Base-by-base conservation (phyloP, 2,797 vertebrate genomes). In the Oryzias dopingdopingensis region DNA sequence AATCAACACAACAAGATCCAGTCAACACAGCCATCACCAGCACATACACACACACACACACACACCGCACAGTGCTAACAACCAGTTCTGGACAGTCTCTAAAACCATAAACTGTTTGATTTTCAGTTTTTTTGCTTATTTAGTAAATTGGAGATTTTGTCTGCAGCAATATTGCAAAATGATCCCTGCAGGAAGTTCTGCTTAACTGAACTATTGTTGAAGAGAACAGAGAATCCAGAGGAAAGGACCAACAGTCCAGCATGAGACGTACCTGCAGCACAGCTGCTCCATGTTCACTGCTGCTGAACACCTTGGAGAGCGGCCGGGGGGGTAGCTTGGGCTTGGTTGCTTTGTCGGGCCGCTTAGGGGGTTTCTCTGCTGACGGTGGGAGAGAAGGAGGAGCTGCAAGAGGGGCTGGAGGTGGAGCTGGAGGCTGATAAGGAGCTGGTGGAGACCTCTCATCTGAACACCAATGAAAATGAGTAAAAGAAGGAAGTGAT, bases 261-360 rank as follows among this genome's bases (percentile, higher is more conserved):
- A 16, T 6, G 16, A 44, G 17, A 17, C 1, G 2, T 82, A 94
- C 93, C 89, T 92, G 84, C 53, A 93, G 44, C 22, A 93, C 81
- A 43, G 65, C 72, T 2, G 71, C 42, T 29, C 91, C 87, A 1
- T 94, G 92, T 1, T 84, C 77, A 4, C 49, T 67, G 73, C 91
- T 90, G n/a, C 65, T 91, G 74, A 93, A 94, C 62, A 77, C 80
- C 37, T 76, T 92, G 52, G 69, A 80, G 49, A 83, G 70, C 0
- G 91, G 90, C 41, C 82, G 86, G 4, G 86, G 84, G 6, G 88
- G 90, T 5, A 86, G 74, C 52, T 72, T 89, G 45, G 88, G 87
- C 49, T 92, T 92, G 16, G 81, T 75, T 14, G 64, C 2, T 69
- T 76, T 82, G 57, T 84, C 79, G 0, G 80, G 74, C 0, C 70